Base-by-base conservation (phyloP, 2,888 invertebrate genomes). In the Spilarctia lutea region DNA sequence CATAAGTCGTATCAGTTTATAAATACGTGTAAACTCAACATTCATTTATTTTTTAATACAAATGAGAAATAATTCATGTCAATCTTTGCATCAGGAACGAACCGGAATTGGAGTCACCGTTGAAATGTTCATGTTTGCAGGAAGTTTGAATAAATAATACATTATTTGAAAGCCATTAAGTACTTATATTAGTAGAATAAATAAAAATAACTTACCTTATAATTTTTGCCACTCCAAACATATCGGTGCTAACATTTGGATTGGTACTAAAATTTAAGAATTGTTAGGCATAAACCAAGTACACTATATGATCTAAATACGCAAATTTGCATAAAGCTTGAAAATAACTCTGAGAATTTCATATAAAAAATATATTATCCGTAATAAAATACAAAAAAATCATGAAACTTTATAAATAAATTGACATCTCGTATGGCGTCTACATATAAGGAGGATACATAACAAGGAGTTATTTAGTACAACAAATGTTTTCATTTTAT, bases 151-250 rank as follows among this genome's bases (percentile, higher is more conserved):
- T 39, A 6, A 39, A 39, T 39, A 39, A 39, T 8, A 24, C 52
- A 52, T 52, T 52, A 52, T 24, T 24, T 52, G 2, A 52, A 2
- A 52, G 20, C 7, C 1, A 48, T 6, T n/a, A n/a, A 4, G 0
- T 20, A 66, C 1, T 24, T 20, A 7, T 52, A 52, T 20, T 8
- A 1, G 18, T 67, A n/a, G 13, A 30, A 70, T 70, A 35, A 63
- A 65, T 24, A 63, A 60, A 33, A 65, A 71, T 20, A n/a, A 83
- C 88, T 76, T 81, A 88, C 92, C 92, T 90, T 86, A 92, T 81
- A 76, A 92, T 83, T 88, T 90, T 91, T 27, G 91, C 89, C 70
- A 85, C 85, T 70, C 87, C 84, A 79, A 89, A 89, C 89, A 92
- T 92, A 67, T 75, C 85, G 77, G 65, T 71, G 65, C 35, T 24